Base-by-base conservation (phyloP, 1,140 invertebrate species). In the Diabrotica undecimpunctata region DNA sequence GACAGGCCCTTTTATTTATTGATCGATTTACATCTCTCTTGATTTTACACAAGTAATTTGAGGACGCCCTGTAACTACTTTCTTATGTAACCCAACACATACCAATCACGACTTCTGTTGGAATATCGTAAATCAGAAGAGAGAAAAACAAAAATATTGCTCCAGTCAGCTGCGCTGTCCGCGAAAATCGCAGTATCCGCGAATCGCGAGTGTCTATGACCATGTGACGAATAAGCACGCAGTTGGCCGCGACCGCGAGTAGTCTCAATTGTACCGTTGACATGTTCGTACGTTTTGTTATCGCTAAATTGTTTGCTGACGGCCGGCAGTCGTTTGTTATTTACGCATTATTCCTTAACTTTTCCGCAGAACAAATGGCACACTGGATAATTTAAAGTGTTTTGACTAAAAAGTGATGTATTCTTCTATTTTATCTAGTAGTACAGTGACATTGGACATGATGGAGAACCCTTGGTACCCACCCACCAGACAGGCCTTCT, bases 391-490 rank as follows among this genome's bases (percentile, higher is more conserved):
- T 25, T 25, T 25, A n/a, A 46, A 46, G 41, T 46, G 41, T 46
- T 46, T 46, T 46, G 41, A 10, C n/a, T 10, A 10, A 46, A 46
- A 46, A 46, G 41, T 46, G 41, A 61, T 61, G 59, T 61, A 51
- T 25, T 58, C 35, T 5, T 12, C 35, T 39, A 6, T 14, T 13
- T 54, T 8, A 8, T 39, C 14, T 7, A 14, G 7, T 25, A 39
- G 61, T 54, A 52, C 12, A 7, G 52, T 10, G 35, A 12, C 10
- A 38, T 11, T 53, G 52, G 13, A 53, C 66, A 50, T 41, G 37
- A 67, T 67, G 63, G 56, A 63, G 3, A 65, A 54, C 35, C 67
- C 63, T 25, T 72, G 71, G 71, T 72, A 70, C 59, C 65, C 71
- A 41, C 59, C 66, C 57, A 62, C 62, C 25, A 51, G 65, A 38